Base-by-base conservation (phyloP, 2,888 invertebrate genomes). In the Phalangium opilio region DNA sequence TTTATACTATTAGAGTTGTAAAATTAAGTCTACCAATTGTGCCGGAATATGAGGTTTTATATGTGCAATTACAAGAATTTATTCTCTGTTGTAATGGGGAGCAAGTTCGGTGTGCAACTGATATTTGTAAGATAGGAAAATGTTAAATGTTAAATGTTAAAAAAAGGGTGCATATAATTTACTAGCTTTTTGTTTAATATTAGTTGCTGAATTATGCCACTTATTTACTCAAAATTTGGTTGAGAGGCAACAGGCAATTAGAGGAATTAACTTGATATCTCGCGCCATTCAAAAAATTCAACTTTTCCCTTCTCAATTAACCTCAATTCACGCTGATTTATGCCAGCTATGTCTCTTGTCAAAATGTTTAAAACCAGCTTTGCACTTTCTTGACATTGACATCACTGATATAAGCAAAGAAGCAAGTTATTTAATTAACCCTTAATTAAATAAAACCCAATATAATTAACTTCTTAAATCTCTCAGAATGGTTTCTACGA, bases 311-410 rank as follows among this genome's bases (percentile, higher is more conserved):
- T 81, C 85, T 12, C 91, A 93, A 66, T 70, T 95, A 53, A 95
- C 93, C 27, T 84, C 91, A 2, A 80, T 95, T 56, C 95, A 96
- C 69, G 83, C 89, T 14, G 89, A 90, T 68, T 72, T 95, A 45
- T 90, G 89, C 64, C 87, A 89, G 66, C 72, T 95, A 15, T 90
- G 93, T 69, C 73, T 96, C 43, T 68, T 86, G 50, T 79, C 90
- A 41, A 90, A 90, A 68, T 84, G 85, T 66, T 80, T 93, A 68
- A 89, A 89, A 64, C 84, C 90, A 39, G 89, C 90, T 3, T 69
- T 93, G 43, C 79, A 80, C 61, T 81, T 87, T 64, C 72, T 96
- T 55, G 83, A 93, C 62, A 77, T 79, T 43, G 93, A 95, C 71
- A 80, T 93, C 45, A 87, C 86, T 51, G 84, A 86, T 55, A 89